These are phyloP conservation scores for Digitonthophagus gazella DNA, from an alignment of 2,888 invertebrate species.

Conservation along the genomic window DNA sequence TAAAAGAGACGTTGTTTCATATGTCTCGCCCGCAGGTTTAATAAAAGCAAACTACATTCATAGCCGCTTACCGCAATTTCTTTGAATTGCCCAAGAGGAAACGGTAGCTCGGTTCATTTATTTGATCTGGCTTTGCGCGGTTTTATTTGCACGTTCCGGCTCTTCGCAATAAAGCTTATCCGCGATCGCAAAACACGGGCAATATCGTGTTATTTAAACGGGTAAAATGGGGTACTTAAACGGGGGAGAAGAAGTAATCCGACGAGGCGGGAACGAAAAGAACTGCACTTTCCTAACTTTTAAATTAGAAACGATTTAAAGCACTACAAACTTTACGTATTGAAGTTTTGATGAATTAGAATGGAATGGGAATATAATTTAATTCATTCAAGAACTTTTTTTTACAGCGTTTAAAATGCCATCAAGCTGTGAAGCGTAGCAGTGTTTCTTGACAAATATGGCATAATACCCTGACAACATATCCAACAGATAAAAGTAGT, in stretches of 20 bases:
- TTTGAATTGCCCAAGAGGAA: neutral
- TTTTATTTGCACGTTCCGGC: neutral
- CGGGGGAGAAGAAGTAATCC: neutral
- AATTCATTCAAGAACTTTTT: constrained; percentile 1
- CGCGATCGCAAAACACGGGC: neutral
- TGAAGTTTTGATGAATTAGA: neutral
- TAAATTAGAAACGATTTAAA: neutral
- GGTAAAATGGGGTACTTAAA: neutral
- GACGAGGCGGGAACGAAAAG: neutral
- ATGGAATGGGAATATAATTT: neutral
- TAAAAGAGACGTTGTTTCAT: neutral
- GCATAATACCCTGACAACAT: constrained; percentile 13
- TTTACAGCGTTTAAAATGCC: constrained; percentile 40
- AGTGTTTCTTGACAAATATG: constrained; percentile 48
- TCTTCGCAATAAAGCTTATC: neutral
- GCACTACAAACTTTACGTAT: neutral
- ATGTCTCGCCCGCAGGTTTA: neutral
- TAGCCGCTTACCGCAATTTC: neutral
- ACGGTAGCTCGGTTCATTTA: neutral
- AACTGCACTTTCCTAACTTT: neutral
- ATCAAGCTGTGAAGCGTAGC: constrained; percentile 35
- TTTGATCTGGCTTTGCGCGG: neutral
- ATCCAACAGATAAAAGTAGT: constrained; percentile 12
- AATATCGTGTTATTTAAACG: neutral
- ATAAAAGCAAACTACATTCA: neutral